Evolutionary conservation across 2,797 vertebrate genomes (phyloP).

Genomic region (Sciurus carolinensis): DNA sequence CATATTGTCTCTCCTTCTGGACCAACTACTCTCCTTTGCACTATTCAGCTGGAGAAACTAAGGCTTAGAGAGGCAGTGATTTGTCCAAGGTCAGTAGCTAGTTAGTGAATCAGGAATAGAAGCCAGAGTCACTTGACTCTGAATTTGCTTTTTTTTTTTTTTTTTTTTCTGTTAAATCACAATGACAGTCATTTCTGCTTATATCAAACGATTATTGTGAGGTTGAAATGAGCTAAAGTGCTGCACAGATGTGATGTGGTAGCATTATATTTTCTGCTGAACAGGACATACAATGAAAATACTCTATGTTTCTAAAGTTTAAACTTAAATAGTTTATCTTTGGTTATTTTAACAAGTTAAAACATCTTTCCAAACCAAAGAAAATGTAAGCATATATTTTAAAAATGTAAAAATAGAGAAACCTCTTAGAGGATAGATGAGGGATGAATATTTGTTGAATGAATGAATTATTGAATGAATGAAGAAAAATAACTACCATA

Average conservation of each 20-base stretch:
- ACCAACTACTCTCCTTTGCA: background rate
- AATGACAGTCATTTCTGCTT: slow-evolving; percentile 52
- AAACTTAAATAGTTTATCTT: background rate
- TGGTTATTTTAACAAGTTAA: slow-evolving; percentile 54
- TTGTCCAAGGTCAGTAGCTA: slow-evolving; percentile 80
- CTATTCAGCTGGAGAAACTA: slow-evolving; percentile 48
- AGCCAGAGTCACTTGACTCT: slow-evolving; percentile 76
- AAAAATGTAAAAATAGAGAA: slow-evolving; percentile 42
- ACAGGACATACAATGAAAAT: background rate
- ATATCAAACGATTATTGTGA: slow-evolving; percentile 10
- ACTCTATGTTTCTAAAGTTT: background rate
- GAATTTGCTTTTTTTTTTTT: slow-evolving; percentile 51
- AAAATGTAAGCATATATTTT: background rate
- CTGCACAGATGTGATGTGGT: background rate
- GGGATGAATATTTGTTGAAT: slow-evolving; percentile 69
- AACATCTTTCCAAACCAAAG: slow-evolving; percentile 30
- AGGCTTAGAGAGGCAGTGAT: slow-evolving; percentile 65
- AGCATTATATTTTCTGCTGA: background rate
- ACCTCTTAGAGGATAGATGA: background rate
- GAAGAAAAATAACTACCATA: slow-evolving; percentile 4
- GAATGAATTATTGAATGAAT: slow-evolving; percentile 56
- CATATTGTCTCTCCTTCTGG: background rate
- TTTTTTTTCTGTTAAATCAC: slow-evolving; percentile 64
- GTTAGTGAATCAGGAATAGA: slow-evolving; percentile 80
- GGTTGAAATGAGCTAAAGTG: background rate